Evolutionary conservation across 2,113 vertebrate species (phyloP), one percentile per base, ranked within the genome.

Genomic region (Hirundichthys speculiger): DNA sequence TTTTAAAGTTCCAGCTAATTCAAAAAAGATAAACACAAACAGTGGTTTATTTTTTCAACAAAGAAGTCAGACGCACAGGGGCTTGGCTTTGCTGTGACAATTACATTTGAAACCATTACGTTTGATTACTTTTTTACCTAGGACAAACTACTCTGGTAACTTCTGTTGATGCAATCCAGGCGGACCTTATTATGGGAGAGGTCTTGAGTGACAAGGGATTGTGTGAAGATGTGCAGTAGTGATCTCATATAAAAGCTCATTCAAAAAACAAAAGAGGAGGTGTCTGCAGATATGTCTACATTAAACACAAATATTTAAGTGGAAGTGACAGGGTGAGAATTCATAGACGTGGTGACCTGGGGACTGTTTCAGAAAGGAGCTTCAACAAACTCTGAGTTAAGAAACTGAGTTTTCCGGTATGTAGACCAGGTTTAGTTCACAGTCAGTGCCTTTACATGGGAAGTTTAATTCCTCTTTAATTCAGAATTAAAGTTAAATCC

Each of bases 81-180:
- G 51, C 62, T 46, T 18, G 57, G 70, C 75, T 84, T 53, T 88
- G 82, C 79, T 84, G 75, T 70, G 76, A 84, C 77, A 78, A 87
- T 85, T 69, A 67, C 48, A 62, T 20, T 62, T 70, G 58, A 83
- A 83, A 78, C 80, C 55, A 62, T 82, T 58, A 63, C 61, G 55
- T 89, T 88, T 86, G 86, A 89, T 90, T 88, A 83, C 66, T 85
- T 84, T 75, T 65, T 53, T 64, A 73, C n/a, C n/a, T 57, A 45
- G 65, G 77, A 73, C 73, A 73, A 82, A 70, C 59, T 10, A 25
- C 69, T 74, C 73, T 13, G 63, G 51, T 49, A 72, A 73, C 72
- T 77, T 55, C 8, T 62, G 74, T 39, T 82, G 81, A 88, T 86
- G 7, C 53, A 64, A 86, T 84, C 88, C 88, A 88, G 85, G 81